phyloP scores from a whole-genome alignment of 2,888 invertebrate species.

The Cerceris ruficornis region DNA sequence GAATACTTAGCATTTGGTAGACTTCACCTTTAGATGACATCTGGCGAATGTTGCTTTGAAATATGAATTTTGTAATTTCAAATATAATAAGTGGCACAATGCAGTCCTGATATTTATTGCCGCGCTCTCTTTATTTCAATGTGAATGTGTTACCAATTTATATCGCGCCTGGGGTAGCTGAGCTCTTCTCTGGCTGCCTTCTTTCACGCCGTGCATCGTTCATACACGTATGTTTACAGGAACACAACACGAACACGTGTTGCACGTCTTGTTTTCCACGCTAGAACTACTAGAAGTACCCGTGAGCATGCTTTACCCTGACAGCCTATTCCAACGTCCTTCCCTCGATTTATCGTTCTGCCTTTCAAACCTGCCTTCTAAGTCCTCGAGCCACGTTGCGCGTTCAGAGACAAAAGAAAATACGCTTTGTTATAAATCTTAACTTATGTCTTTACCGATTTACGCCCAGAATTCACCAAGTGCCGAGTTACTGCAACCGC shows the following conservation, averaged over 20 bases:
- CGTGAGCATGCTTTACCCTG: conserved; percentile 13
- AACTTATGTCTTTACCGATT: neutral
- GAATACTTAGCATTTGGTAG: too few species aligned
- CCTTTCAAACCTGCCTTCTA: conserved; percentile 3
- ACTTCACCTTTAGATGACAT: too few species aligned
- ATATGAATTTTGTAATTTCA: too few species aligned
- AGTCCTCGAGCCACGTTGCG: neutral
- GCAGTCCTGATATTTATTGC: conserved; percentile 10
- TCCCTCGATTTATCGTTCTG: conserved; percentile 34
- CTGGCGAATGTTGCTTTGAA: too few species aligned
- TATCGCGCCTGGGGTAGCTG: conserved; percentile 21
- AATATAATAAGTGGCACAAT: neutral
- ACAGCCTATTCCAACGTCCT: conserved; percentile 43
- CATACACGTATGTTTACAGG: conserved; percentile 2
- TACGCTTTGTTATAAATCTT: neutral
- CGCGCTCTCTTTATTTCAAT: conserved; percentile 1
- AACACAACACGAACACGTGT: conserved; percentile 26
- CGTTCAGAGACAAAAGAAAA: neutral
- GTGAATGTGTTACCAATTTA: conserved; percentile 18
- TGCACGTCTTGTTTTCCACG: conserved; percentile 6
- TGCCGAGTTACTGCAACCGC: neutral
- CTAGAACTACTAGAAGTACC: conserved; percentile 12
- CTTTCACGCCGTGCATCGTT: neutral
- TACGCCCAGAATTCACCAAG: neutral
- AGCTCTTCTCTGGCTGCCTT: neutral